A percentile compares a stretch with the other conserved stretches of the same genome.
Evolutionary conservation across 2,113 vertebrate genomes (phyloP).

Genomic region (Azemiops feae): DNA sequence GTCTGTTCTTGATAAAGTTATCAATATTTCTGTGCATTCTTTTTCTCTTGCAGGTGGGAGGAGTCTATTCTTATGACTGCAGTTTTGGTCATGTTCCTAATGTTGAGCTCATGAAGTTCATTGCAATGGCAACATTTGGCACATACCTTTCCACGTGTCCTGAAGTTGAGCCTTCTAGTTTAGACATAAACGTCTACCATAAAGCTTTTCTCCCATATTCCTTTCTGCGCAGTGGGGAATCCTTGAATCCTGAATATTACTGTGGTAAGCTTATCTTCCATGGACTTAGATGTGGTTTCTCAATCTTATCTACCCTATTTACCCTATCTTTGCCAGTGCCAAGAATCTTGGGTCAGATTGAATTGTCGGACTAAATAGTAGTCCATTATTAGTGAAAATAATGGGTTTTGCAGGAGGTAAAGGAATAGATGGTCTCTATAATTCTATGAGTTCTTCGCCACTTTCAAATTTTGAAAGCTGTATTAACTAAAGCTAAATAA

Average conservation of each 20-base stretch:
- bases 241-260: slow-evolving; percentile 91
- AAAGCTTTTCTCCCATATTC: slow-evolving; percentile 93
- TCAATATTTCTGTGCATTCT: slow-evolving; percentile 2
- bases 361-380: neutral
- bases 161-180: slow-evolving; percentile 75
- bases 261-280: slow-evolving; percentile 75
- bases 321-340: neutral
- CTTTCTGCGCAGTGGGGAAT: slow-evolving; percentile 90
- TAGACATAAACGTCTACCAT: slow-evolving; percentile 92
- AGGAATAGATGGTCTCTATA: neutral
- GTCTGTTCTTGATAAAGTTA: neutral
- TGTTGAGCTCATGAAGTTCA: slow-evolving; percentile 98
- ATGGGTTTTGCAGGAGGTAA: neutral
- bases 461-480: neutral
- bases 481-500: neutral
- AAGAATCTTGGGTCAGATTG: neutral
- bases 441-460: neutral
- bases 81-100: slow-evolving; percentile 97
- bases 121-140: slow-evolving; percentile 94
- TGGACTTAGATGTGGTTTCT: neutral
- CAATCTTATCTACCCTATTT: neutral
- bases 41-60: slow-evolving; percentile 80
- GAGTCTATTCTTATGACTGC: slow-evolving; percentile 93
- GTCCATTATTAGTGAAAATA: neutral
- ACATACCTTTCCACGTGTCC: slow-evolving; percentile 92